Percentiles rank a stretch among this genome's conserved stretches.
Evolutionary conservation across 2,888 invertebrate species (phyloP).

Genomic region (Thymelicus sylvestris): DNA sequence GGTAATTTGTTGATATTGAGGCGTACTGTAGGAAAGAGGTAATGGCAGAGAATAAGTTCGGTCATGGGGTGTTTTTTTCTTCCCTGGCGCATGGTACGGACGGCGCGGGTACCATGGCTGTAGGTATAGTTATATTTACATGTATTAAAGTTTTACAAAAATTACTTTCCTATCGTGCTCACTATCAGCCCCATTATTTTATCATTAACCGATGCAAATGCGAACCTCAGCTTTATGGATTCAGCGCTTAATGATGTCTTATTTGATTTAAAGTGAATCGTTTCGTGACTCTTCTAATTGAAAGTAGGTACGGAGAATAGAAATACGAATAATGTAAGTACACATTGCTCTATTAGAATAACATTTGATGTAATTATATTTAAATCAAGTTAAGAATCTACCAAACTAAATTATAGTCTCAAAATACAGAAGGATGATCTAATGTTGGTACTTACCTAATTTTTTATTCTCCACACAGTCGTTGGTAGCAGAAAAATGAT

Average conservation of each 20-base stretch:
- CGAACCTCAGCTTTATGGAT: conserved; percentile 61
- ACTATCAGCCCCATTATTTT: conserved; percentile 81
- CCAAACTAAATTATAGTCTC: no score
- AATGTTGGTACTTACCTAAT: no score
- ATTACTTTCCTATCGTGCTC: conserved; percentile 82
- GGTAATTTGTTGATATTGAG: conserved; percentile 50
- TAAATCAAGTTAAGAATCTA: no score
- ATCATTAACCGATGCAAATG: conserved; percentile 79
- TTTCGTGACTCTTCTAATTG: conserved; percentile 17
- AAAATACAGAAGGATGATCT: no score
- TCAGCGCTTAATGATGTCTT: conserved; percentile 56
- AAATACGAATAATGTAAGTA: no score
- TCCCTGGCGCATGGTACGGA: conserved; percentile 74
- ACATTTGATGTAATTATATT: no score
- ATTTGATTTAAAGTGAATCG: conserved; percentile 33
- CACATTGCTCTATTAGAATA: no score
- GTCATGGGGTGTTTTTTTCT: conserved; percentile 76
- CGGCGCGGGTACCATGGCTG: conserved; percentile 59
- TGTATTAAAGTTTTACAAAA: conserved; percentile 79
- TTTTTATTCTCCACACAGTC: no score
- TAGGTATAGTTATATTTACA: conserved; percentile 44
- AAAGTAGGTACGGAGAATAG: not conserved
- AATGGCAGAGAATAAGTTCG: conserved; percentile 65
- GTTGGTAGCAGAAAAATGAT: no score
- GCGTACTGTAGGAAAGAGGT: conserved; percentile 49